Conservation (phyloP, 2,113 vertebrate genomes). For the Edolisoma coerulescens region DNA sequence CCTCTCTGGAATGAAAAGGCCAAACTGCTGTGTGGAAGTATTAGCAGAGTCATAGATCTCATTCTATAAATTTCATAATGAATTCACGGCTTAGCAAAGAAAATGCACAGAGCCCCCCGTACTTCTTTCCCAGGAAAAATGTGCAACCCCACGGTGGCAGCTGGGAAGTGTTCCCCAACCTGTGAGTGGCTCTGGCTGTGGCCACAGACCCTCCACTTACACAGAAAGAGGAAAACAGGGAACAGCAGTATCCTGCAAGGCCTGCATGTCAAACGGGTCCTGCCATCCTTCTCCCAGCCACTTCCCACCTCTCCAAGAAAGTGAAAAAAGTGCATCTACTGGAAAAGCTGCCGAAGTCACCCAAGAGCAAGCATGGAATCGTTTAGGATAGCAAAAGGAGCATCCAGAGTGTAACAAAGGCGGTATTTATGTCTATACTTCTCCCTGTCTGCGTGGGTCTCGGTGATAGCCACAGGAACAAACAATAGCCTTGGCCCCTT, state of each 20-base stretch:
- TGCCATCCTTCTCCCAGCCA: not conserved
- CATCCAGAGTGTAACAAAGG: slow-evolving; percentile 26
- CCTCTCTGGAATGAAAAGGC: slow-evolving; percentile 50
- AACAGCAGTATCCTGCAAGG: slow-evolving; percentile 1
- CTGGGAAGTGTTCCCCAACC: slow-evolving; percentile 11
- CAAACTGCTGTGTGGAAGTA: slow-evolving; percentile 9
- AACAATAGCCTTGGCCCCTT: slow-evolving; percentile 38
- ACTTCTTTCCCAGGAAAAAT: slow-evolving; percentile 9
- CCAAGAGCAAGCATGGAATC: not conserved
- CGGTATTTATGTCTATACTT: slow-evolving; percentile 3
- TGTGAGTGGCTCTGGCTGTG: not conserved
- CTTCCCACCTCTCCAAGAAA: not conserved
- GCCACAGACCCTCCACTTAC: not conserved
- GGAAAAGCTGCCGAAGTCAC: not conserved
- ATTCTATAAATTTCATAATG: slow-evolving; percentile 13
- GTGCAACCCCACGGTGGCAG: not conserved
- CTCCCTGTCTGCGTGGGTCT: not conserved
- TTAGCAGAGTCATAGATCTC: slow-evolving; percentile 20
- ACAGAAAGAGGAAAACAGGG: not conserved
- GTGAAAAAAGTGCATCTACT: not conserved
- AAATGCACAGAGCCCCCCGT: not conserved
- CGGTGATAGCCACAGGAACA: not conserved
- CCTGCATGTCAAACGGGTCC: not conserved
- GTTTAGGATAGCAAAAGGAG: slow-evolving; percentile 18
- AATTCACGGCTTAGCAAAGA: slow-evolving; percentile 28